A percentile compares a stretch with the other conserved stretches of the same genome.
phyloP scores from a whole-genome alignment of 2,113 vertebrate genomes.

The Eurypyga helias region DNA sequence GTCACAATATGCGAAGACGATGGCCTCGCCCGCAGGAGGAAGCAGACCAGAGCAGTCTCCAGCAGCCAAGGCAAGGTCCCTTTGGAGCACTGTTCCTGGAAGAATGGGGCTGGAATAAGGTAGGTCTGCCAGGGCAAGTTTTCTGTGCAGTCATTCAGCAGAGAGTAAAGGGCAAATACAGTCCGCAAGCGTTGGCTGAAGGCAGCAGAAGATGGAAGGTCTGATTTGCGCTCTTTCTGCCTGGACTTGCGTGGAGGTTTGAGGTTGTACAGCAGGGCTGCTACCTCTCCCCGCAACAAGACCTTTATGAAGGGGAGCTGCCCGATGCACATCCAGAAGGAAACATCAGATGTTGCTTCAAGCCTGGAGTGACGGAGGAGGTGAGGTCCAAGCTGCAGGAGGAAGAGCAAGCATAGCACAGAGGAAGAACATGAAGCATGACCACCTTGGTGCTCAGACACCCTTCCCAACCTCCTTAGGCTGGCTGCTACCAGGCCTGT shows the following conservation, averaged over 20 bases:
- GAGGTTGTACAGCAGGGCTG: background rate
- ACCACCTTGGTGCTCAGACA: too few relatives aligned
- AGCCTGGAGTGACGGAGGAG: background rate
- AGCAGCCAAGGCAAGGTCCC: background rate
- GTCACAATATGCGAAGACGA: fast-evolving
- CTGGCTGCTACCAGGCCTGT: background rate
- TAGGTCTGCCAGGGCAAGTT: background rate
- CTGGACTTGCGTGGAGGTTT: background rate
- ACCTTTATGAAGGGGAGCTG: background rate
- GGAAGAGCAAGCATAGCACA: background rate
- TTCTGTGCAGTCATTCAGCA: background rate
- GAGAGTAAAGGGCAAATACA: background rate
- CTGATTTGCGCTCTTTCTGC: background rate
- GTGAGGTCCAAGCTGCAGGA: background rate
- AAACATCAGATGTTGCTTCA: background rate
- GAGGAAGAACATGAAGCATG: fast-evolving
- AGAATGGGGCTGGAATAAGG: background rate
- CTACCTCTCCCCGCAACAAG: too few relatives aligned
- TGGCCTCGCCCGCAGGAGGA: fast-evolving
- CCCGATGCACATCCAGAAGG: background rate
- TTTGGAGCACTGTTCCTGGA: background rate
- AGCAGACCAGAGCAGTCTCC: background rate
- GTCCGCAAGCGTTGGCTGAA: background rate
- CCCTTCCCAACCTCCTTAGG: too few relatives aligned
- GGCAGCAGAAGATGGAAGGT: background rate